phyloP scores from a whole-genome alignment of 2,888 invertebrate species.

The Parthenolecanium corni region DNA sequence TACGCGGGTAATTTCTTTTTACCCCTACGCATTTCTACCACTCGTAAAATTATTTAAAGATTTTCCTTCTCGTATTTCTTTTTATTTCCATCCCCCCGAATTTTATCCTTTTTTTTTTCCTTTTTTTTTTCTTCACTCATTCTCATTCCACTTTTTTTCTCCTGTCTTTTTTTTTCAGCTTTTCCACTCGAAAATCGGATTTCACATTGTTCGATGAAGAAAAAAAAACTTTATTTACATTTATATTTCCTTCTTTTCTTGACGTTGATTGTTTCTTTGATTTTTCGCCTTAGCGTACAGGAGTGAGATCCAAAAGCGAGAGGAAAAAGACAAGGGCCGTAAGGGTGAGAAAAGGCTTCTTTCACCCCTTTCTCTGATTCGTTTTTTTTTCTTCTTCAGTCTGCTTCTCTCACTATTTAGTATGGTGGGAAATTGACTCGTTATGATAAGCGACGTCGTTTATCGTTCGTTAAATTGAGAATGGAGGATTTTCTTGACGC shows the following conservation, averaged over 20 bases:
- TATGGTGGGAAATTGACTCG: neutral
- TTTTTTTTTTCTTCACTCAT: neutral
- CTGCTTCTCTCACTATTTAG: too few relatives aligned
- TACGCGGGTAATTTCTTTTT: too few relatives aligned
- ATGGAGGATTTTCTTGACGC: neutral
- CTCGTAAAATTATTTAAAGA: neutral
- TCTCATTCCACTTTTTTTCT: neutral
- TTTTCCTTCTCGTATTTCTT: neutral
- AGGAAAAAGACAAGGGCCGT: too few relatives aligned
- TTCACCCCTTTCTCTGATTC: neutral
- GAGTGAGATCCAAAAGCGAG: too few relatives aligned
- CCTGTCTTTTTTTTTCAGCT: neutral
- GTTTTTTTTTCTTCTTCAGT: neutral
- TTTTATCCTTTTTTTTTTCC: neutral
- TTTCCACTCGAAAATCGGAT: neutral
- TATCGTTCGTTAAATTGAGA: constrained; percentile 1
- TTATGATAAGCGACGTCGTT: neutral
- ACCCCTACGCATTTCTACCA: too few relatives aligned
- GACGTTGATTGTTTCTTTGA: constrained; percentile 1
- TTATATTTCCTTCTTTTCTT: neutral
- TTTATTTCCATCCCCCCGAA: neutral
- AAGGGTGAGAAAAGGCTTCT: too few relatives aligned
- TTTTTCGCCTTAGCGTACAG: neutral
- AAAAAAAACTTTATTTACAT: neutral
- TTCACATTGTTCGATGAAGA: neutral